These are phyloP conservation scores for Cerastis leucographa DNA, from an alignment of 2,888 invertebrate genomes.

Conservation along the genomic window DNA sequence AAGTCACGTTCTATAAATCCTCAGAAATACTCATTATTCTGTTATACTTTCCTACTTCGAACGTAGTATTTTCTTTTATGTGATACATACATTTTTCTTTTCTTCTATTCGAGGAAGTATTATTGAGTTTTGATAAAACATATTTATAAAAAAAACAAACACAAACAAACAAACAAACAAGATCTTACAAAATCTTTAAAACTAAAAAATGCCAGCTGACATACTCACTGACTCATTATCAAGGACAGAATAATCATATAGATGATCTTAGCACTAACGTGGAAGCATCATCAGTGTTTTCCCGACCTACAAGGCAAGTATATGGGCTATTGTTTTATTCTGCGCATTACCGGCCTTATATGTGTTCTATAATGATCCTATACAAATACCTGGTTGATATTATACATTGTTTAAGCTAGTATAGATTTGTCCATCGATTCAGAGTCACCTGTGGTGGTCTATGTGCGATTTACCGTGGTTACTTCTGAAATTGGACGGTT, in stretches of 20 bases:
- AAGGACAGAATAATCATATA: slow-evolving; percentile 19
- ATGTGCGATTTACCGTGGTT: neutral
- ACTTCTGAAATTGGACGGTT: neutral
- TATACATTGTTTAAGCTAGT: slow-evolving; percentile 35
- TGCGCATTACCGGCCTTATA: slow-evolving; percentile 59
- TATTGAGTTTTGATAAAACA: neutral
- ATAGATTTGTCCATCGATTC: slow-evolving; percentile 19
- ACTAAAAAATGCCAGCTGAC: slow-evolving; percentile 27
- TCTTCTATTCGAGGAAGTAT: neutral
- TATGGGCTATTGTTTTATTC: slow-evolving; percentile 62
- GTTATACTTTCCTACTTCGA: neutral
- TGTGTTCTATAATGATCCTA: slow-evolving; percentile 63
- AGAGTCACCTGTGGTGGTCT: slow-evolving; percentile 40
- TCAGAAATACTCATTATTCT: no score
- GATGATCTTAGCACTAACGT: slow-evolving; percentile 22
- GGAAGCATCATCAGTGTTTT: slow-evolving; percentile 36
- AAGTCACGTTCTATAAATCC: no score
- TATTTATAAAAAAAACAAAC: no score
- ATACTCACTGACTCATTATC: slow-evolving; percentile 43
- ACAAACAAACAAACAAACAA: no score
- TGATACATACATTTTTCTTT: neutral
- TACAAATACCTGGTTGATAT: slow-evolving; percentile 60
- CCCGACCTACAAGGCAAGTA: slow-evolving; percentile 46
- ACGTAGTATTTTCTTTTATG: neutral
- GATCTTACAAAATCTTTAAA: neutral